Base-by-base conservation (phyloP, 2,113 vertebrate genomes). In the Hirundichthys speculiger region DNA sequence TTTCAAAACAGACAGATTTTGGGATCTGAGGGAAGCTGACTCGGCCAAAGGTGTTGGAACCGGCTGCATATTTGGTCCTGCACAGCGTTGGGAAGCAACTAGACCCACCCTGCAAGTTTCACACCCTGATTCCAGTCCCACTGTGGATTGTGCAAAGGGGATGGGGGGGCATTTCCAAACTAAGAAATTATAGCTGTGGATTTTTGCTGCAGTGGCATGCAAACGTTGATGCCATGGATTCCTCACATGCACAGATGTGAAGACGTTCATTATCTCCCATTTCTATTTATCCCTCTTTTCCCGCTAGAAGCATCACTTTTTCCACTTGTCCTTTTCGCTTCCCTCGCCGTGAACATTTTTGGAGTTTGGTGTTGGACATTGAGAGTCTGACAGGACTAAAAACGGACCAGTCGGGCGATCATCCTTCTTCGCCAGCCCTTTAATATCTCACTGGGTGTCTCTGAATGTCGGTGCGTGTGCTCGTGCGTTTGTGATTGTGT, bases 81-180 rank as follows among this genome's bases (percentile, higher is more conserved):
- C 39, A 19, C 57, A 40, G 77, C 71, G 66, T 71, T 66, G 61
- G 56, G 78, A 79, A 69, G 62, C 51, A 18, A 59, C 47, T 24
- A 48, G 82, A 82, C 76, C 82, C 83, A 79, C 82, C 82, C 77
- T 83, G 54, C 64, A 87, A 85, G 79, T 87, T 86, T 77, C 58
- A 42, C 50, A 58, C 52, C 18, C 22, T 25, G 13, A 60, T 47
- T 4, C 47, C 59, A 11, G 63, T 69, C 69, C 80, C 53, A 9
- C 48, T 4, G 27, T 53, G 80, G 80, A 75, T 63, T 40, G 40
- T 62, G 50, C 49, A 47, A 5, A 45, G 55, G 64, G 18, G 48
- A 47, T 39, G 54, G 61, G 18, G 52, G 49, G 43, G 61, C 39
- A 22, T 2, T 40, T 43, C 3, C 68, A 54, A 54, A 48, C 38